These are phyloP conservation scores for Clupea harengus DNA, from an alignment of 2,113 vertebrate species.

Conservation along the genomic window DNA sequence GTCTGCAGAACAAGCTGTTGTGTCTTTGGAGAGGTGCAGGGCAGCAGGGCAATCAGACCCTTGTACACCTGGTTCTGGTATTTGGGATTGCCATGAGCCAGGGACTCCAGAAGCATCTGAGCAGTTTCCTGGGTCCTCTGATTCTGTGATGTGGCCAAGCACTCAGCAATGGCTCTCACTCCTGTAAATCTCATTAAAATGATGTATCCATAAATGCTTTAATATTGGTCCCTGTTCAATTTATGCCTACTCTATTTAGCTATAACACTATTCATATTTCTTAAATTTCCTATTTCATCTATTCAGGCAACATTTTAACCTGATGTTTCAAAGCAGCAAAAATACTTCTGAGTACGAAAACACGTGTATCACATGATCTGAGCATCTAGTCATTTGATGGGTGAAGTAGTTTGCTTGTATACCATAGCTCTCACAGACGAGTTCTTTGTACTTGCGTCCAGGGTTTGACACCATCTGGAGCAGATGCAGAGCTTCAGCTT, in stretches of 20 bases:
- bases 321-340: no score
- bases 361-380: not conserved
- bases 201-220: not conserved
- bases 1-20: slow-evolving; percentile 76
- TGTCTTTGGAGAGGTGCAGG: slow-evolving; percentile 61
- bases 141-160: slow-evolving; percentile 67
- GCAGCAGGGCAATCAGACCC: slow-evolving; percentile 70
- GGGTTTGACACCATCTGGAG: slow-evolving; percentile 70
- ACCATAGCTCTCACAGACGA: slow-evolving; percentile 84
- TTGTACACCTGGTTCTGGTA: slow-evolving; percentile 80
- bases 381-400: not conserved
- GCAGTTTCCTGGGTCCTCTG: slow-evolving; percentile 71
- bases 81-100: slow-evolving; percentile 76
- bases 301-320: no score
- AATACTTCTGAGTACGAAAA: not conserved
- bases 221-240: not conserved
- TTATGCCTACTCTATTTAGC: not conserved
- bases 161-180: slow-evolving; percentile 70
- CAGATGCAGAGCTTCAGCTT: slow-evolving; percentile 73
- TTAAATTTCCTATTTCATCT: no score
- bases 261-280: no score
- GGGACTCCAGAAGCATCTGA: slow-evolving; percentile 68
- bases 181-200: slow-evolving; percentile 58
- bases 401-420: slow-evolving; percentile 15
- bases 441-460: slow-evolving; percentile 81